Evolutionary conservation across 2,113 vertebrate genomes (phyloP).

Genomic region (Tachysurus vachellii): DNA sequence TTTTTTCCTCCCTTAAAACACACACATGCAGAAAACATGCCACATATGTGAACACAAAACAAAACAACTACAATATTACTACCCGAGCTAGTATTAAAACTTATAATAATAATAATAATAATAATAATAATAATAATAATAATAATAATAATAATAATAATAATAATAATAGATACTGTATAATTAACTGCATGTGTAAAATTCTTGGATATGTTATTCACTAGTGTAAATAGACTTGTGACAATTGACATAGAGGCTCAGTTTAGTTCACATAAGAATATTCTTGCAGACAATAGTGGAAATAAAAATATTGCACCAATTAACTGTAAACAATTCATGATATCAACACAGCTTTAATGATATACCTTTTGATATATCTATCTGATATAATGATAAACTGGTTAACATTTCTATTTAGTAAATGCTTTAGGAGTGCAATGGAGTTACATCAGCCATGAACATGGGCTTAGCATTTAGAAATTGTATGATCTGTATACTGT

Average conservation of each 20-base stretch:
- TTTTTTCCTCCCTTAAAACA: neutral
- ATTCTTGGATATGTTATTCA: neutral
- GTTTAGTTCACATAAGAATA: neutral
- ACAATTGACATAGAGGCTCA: neutral
- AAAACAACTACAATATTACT: neutral
- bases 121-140: constrained; percentile 2
- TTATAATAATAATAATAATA: neutral
- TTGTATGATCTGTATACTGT: constrained; percentile 38
- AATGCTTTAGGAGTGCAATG: neutral
- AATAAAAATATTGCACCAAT: neutral
- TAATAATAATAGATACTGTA: neutral
- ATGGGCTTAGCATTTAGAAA: constrained; percentile 6
- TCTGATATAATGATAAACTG: neutral
- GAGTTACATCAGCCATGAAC: neutral
- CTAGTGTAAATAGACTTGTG: neutral
- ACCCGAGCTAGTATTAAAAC: neutral
- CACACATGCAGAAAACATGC: constrained; percentile 21
- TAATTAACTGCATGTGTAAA: neutral
- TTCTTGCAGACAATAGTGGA: neutral
- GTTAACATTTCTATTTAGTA: neutral
- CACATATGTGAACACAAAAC: constrained; percentile 40
- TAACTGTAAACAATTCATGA: neutral
- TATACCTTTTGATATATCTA: no score
- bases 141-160: constrained; percentile 14
- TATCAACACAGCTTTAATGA: neutral